Conservation (phyloP, 2,888 invertebrate genomes). For the Macaria notata region DNA sequence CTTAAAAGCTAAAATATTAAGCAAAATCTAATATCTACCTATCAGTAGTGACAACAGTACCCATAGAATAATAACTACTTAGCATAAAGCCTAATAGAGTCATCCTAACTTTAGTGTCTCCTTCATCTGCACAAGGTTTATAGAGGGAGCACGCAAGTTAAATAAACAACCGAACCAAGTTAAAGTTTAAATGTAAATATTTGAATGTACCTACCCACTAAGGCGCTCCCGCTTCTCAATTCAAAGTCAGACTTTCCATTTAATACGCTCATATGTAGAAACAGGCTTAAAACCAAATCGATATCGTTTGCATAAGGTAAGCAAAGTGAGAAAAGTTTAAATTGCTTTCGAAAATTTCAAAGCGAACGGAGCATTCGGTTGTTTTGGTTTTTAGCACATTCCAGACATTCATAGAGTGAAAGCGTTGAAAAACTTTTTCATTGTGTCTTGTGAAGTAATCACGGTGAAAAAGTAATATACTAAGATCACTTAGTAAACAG, state of each 20-base stretch:
- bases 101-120: too few species aligned
- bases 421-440: too few species aligned
- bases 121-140: not conserved
- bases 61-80: too few species aligned
- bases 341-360: not conserved
- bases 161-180: conserved; percentile 1
- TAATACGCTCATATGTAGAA: conserved; percentile 1
- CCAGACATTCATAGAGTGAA: too few species aligned
- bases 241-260: not conserved
- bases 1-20: too few species aligned
- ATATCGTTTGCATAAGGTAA: conserved; percentile 3
- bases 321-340: conserved; percentile 1
- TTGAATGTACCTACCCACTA: not conserved
- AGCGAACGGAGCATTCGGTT: not conserved
- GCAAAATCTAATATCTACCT: too few species aligned
- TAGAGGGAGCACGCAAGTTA: not conserved
- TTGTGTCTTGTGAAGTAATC: too few species aligned
- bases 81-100: too few species aligned
- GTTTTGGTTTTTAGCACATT: too few species aligned
- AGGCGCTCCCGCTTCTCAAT: not conserved
- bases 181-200: conserved; percentile 4
- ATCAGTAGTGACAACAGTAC: too few species aligned
- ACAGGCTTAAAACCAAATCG: not conserved
- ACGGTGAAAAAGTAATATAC: too few species aligned
- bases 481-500: too few species aligned